phyloP scores from a whole-genome alignment of 2,113 vertebrate species.

The Bos javanicus region DNA sequence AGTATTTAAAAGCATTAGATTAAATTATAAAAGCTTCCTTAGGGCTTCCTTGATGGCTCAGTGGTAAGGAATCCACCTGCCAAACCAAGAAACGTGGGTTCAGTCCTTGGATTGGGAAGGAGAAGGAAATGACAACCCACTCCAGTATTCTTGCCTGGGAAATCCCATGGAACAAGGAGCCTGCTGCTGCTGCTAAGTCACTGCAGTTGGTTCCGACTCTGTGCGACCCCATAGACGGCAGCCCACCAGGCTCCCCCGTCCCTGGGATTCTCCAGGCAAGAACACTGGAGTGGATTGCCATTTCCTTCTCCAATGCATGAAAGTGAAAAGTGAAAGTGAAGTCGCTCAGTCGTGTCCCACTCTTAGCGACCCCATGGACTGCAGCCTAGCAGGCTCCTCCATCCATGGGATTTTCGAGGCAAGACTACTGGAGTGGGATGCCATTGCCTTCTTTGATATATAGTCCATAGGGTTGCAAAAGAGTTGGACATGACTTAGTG shows the following conservation, averaged over 20 bases:
- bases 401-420: too few species aligned
- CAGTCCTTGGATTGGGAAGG: neutral
- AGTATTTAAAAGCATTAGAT: neutral
- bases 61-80: neutral
- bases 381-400: too few species aligned
- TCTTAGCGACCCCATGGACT: too few species aligned
- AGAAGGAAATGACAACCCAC: neutral
- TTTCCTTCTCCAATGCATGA: too few species aligned
- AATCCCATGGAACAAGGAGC: neutral
- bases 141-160: neutral
- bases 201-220: too few species aligned
- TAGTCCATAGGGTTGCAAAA: neutral
- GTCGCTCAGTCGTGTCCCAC: fast-evolving
- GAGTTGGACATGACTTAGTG: neutral
- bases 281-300: too few species aligned
- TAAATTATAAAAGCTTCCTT: neutral
- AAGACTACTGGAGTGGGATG: too few species aligned
- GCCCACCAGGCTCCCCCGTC: too few species aligned
- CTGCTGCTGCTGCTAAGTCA: too few species aligned
- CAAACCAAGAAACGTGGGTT: neutral
- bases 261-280: too few species aligned
- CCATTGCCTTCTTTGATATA: neutral
- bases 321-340: too few species aligned
- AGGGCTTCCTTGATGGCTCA: neutral
- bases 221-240: fast-evolving